A percentile compares a stretch with the other conserved stretches of the same genome.
Conservation (phyloP, 2,113 vertebrate genomes). For the Paratilapia polleni region DNA sequence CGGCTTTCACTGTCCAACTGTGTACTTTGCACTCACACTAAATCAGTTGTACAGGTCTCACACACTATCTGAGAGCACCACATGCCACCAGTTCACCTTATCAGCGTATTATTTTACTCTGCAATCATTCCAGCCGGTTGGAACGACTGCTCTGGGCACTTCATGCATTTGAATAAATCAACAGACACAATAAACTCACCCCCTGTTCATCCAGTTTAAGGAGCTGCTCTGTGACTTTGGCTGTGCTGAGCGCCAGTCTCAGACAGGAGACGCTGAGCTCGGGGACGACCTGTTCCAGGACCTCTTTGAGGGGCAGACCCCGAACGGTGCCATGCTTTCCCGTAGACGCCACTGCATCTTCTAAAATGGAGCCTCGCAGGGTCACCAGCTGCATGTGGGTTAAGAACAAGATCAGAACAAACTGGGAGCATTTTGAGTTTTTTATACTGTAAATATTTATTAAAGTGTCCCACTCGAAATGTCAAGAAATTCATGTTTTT, state of each 20-base stretch:
- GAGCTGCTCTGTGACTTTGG: conserved; percentile 92
- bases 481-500: neutral
- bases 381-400: conserved; percentile 84
- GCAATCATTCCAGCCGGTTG: neutral
- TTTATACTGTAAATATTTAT: neutral
- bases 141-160: neutral
- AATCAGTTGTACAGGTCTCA: conserved; percentile 10
- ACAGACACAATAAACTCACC: conserved; percentile 75
- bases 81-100: neutral
- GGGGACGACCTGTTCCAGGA: conserved; percentile 88
- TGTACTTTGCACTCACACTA: conserved; percentile 31
- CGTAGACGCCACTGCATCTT: conserved; percentile 87
- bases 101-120: neutral
- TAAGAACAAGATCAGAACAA: neutral
- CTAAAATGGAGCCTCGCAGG: conserved; percentile 88
- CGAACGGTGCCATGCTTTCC: conserved; percentile 86
- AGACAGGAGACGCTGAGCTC: conserved; percentile 90
- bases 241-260: conserved; percentile 84
- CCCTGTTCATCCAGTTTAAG: conserved; percentile 95
- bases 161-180: neutral
- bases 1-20: conserved; percentile 17
- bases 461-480: neutral
- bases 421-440: neutral
- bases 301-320: conserved; percentile 89
- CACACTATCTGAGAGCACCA: neutral